These are phyloP conservation scores for Anorthoa munda DNA, from an alignment of 2,888 invertebrate genomes.

Conservation along the genomic window DNA sequence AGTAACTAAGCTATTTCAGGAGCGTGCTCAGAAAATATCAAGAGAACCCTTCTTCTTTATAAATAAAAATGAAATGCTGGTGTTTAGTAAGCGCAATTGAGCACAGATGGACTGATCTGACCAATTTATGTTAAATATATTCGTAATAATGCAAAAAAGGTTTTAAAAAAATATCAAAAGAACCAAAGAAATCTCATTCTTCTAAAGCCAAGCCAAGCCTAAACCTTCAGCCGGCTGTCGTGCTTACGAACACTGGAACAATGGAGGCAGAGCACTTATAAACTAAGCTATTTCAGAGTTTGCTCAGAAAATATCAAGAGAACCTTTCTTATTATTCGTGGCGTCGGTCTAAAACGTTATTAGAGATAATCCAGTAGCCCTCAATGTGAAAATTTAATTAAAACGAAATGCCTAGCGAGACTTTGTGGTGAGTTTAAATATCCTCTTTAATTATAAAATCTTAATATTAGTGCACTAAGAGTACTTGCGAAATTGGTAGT, in stretches of 20 bases:
- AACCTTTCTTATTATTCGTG: constrained; percentile 60
- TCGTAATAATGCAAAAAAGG: too few relatives aligned
- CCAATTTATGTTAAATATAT: too few relatives aligned
- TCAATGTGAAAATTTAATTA: constrained; percentile 73
- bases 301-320: constrained; percentile 38
- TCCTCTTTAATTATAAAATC: constrained; percentile 25
- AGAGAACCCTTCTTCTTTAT: too few relatives aligned
- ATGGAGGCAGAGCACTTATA: constrained; percentile 15
- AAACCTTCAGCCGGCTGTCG: not conserved
- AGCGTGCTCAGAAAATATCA: too few relatives aligned
- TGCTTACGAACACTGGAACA: not conserved
- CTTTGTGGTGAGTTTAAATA: constrained; percentile 49
- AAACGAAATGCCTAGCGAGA: constrained; percentile 65
- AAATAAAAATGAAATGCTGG: too few relatives aligned
- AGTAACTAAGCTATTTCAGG: too few relatives aligned
- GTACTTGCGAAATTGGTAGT: too few relatives aligned
- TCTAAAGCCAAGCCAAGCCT: not conserved
- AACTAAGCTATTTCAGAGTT: constrained; percentile 30
- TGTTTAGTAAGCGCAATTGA: too few relatives aligned
- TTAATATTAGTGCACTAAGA: not conserved
- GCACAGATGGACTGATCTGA: too few relatives aligned
- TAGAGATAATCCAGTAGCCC: constrained; percentile 58
- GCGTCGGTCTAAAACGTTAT: constrained; percentile 59
- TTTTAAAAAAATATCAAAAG: too few relatives aligned
- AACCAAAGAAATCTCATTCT: not conserved